Percentiles rank a stretch among this genome's conserved stretches.
phyloP scores from a whole-genome alignment of 2,888 invertebrate species.

The Boloria selene region DNA sequence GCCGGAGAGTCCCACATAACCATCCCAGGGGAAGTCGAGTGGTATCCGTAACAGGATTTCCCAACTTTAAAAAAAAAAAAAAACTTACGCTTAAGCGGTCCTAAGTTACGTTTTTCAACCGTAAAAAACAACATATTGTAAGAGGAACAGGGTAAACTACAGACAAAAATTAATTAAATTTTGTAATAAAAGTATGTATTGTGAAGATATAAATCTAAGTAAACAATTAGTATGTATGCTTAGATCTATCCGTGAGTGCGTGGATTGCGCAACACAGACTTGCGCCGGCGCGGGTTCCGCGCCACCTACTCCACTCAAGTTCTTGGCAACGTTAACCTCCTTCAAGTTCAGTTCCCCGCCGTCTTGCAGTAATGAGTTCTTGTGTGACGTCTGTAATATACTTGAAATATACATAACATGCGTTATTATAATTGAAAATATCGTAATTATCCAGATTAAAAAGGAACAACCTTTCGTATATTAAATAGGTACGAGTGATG shows the following conservation, averaged over 20 bases:
- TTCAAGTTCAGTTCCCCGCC: conserved; percentile 53
- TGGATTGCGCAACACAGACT: conserved; percentile 64
- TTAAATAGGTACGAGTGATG: background rate
- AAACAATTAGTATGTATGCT: background rate
- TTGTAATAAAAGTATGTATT: background rate
- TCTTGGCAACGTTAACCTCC: conserved; percentile 73
- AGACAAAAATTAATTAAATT: no score
- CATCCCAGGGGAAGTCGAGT: no score
- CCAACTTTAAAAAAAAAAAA: no score
- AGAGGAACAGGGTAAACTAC: no score
- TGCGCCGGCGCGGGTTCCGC: conserved; percentile 50
- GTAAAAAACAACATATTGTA: no score
- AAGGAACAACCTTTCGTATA: background rate
- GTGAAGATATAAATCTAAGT: background rate
- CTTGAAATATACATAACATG: conserved; percentile 3
- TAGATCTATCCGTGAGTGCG: conserved; percentile 40
- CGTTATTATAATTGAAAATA: background rate
- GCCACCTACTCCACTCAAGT: conserved; percentile 61
- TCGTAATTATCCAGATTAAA: background rate
- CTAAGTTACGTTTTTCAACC: no score
- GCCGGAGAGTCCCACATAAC: no score
- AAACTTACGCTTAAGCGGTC: no score
- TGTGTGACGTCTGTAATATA: conserved; percentile 24
- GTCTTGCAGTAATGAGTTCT: conserved; percentile 22
- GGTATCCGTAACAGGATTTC: no score